These are phyloP conservation scores for Hecatera dysodea DNA, from an alignment of 2,888 invertebrate genomes.

Conservation along the genomic window DNA sequence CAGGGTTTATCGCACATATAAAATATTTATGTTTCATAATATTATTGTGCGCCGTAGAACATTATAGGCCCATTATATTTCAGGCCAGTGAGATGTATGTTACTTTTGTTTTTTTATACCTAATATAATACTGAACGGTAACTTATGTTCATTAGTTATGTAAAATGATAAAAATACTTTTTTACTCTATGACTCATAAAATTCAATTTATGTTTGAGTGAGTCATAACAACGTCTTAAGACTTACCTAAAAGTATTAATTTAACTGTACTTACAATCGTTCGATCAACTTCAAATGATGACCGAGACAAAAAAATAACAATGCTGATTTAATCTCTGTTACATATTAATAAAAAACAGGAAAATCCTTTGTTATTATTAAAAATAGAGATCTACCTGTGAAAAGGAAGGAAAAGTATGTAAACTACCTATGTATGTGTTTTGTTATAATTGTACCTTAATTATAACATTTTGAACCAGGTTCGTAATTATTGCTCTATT, in stretches of 20 bases:
- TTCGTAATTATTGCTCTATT: neutral
- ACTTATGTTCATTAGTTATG: neutral
- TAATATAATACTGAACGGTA: neutral
- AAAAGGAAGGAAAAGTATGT: constrained; percentile 11
- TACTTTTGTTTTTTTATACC: neutral
- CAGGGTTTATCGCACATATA: constrained; percentile 25
- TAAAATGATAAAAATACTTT: neutral
- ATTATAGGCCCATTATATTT: constrained; percentile 4
- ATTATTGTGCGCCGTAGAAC: constrained; percentile 28
- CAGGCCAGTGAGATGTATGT: neutral
- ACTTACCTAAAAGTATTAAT: too few species aligned
- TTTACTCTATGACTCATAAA: neutral
- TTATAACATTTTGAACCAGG: neutral
- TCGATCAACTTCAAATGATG: neutral
- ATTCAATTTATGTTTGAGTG: neutral
- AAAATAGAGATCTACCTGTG: neutral
- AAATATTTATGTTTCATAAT: constrained; percentile 43
- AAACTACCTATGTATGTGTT: neutral
- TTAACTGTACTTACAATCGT: neutral
- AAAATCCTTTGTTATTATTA: neutral
- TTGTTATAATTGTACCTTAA: neutral
- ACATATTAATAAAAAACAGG: constrained; percentile 8
- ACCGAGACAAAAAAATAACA: too few species aligned
- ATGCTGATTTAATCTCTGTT: neutral
- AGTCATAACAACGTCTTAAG: neutral